These are phyloP conservation scores for human DNA, from an alignment of 2,113 vertebrate species.

Conservation along the genomic window DNA sequence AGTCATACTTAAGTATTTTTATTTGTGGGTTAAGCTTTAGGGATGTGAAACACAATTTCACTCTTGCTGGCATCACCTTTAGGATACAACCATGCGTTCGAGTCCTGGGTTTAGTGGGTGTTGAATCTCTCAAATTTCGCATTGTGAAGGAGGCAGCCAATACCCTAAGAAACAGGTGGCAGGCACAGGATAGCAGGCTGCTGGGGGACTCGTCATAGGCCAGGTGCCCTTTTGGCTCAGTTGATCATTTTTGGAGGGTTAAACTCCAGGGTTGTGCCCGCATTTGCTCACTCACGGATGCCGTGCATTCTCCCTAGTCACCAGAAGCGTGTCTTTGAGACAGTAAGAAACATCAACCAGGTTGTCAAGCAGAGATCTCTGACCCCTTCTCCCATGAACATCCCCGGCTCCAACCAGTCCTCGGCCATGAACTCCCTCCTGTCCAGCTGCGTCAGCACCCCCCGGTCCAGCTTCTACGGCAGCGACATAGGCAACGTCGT, in stretches of 20 bases:
- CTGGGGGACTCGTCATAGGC: background rate
- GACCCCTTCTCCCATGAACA: conserved; percentile 95
- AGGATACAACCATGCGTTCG: rapidly evolving
- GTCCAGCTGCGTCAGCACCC: conserved; percentile 95
- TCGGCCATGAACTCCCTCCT: conserved; percentile 93
- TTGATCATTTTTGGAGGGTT: background rate
- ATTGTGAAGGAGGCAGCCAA: background rate
- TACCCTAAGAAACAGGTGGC: background rate
- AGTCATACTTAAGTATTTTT: rapidly evolving
- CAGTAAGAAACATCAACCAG: conserved; percentile 95
- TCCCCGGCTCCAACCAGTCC: conserved; percentile 98
- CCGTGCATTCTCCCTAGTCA: conserved; percentile 83
- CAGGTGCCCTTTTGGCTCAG: background rate
- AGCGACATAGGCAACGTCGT: conserved; percentile 89
- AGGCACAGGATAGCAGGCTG: background rate
- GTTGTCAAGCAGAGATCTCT: conserved; percentile 93
- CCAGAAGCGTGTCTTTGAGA: conserved; percentile 96
- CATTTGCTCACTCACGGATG: background rate
- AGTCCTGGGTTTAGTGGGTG: background rate
- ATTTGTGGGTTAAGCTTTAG: background rate
- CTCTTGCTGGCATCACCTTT: background rate
- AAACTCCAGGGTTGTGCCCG: background rate
- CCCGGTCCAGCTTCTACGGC: conserved; percentile 92
- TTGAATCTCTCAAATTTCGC: background rate
- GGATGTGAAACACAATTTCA: background rate